Base-by-base conservation (phyloP, 2,113 vertebrate genomes). In the Psammodynastes pulverulentus region DNA sequence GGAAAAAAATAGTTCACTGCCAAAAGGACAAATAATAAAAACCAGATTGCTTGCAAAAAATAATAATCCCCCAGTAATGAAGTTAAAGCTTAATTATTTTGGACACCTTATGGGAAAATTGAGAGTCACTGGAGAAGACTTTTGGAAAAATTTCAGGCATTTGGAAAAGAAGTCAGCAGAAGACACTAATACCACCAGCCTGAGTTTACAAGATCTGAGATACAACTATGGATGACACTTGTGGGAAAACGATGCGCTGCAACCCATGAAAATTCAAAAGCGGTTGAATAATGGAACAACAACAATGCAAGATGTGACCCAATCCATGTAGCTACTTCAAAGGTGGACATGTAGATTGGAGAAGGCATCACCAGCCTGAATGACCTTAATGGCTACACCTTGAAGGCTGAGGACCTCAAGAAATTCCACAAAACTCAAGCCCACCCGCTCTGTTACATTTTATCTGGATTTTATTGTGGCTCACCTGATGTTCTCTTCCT, bases 381-480 rank as follows among this genome's bases (percentile, higher is more conserved):
- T 79, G n/a, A 39, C 72, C 34, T 21, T 79, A 5, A 2, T 19
- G 34, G 34, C 19, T 79, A 72, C 34, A 19, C 67, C 34, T 79
- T 39, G n/a, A 39, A 79, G 15, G 13, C 2, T 21, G 72, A 79
- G 72, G 72, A 39, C 72, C 7, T 13, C 53, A 45, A 58, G 52
- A 24, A 13, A 62, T 62, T 5, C 24, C 39, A 26, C 2, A 46
- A 58, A 56, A 24, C 53, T 17, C 12, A 58, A 45, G 3, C 9
- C 53, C 13, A 8, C 39, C 88, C 54, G 10, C 34, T 12, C 49
- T 45, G 34, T 90, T 34, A 15, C 17, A n/a, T 48, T 92, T 21
- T 96, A 95, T 94, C 94, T 95, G 94, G 93, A 95, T 87, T 90
- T 93, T 93, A 1, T 48, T 23, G n/a, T 90, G 72, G 92, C 94